phyloP scores from a whole-genome alignment of 2,888 invertebrate species.

The Fragum whitleyi region DNA sequence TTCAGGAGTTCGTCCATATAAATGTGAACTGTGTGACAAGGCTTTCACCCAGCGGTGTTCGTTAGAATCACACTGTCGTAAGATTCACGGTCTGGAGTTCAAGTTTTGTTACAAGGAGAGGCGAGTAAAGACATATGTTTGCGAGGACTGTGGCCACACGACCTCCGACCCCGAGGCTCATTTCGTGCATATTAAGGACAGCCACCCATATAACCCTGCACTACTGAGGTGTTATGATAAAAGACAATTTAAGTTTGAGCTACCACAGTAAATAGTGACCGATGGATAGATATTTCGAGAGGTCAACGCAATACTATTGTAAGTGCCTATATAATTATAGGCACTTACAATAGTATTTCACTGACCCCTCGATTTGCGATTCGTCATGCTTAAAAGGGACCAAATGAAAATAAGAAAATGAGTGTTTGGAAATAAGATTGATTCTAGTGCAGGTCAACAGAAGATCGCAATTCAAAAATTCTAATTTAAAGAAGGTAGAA shows the following conservation, averaged over 20 bases:
- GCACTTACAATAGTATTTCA: background rate
- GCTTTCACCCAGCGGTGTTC: conserved; percentile 99
- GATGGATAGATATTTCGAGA: background rate
- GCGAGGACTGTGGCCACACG: conserved; percentile 99
- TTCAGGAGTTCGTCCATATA: conserved; percentile 97
- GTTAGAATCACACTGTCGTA: conserved; percentile 98
- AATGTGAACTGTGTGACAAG: conserved; percentile 99
- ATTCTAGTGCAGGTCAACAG: no score
- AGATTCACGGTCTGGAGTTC: conserved; percentile 98
- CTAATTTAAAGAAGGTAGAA: no score
- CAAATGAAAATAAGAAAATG: background rate
- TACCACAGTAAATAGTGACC: background rate
- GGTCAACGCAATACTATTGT: no score
- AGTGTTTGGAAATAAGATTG: background rate
- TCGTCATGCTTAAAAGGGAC: background rate
- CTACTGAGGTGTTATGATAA: conserved; percentile 98
- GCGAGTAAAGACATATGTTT: conserved; percentile 99
- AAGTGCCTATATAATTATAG: no score
- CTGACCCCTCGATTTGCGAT: no score
- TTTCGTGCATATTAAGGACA: conserved; percentile 95
- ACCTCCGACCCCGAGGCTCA: conserved; percentile 98
- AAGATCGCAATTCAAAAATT: no score
- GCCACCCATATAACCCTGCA: conserved; percentile 90
- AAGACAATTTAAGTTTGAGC: conserved; percentile 90
- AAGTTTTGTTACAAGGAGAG: conserved; percentile 99